Base-by-base conservation (phyloP, 1,140 invertebrate genomes). In the Chelonus insularis region DNA sequence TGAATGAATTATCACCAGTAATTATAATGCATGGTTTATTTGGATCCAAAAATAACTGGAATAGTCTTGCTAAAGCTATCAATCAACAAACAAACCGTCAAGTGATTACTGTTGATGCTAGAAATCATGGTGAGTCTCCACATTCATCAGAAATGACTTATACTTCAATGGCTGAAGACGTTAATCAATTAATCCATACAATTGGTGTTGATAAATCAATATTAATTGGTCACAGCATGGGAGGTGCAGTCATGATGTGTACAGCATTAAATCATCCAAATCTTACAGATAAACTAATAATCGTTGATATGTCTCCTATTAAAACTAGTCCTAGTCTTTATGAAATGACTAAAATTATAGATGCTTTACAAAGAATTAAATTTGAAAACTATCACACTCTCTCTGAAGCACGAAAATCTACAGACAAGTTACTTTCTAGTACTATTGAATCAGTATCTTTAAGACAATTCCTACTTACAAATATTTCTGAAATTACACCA, bases 51-150 rank as follows among this genome's bases (percentile, higher is more conserved):
- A 86, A 79, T 62, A 96, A 97, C 73, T 96, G 92, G 91, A 88
- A 89, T 47, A 85, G 85, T 39, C 72, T 96, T 14, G 88, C 89
- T 1, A 95, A 93, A 79, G 84, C 83, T 1, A 86, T 95, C 36
- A 79, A 88, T 59, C 82, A 80, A 56, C 82, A 84, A 63, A 88
- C 87, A 7, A 82, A 85, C 39, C 82, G 88, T 67, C 61, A 91
- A 85, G 86, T 96, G 0, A 86, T 94, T 36, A 82, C 88, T 0
- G 81, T 96, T 14, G 95, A 97, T 84, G 87, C 90, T 1, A 85
- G 95, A 72, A 97, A 97, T 79, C 95, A 97, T 79, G 95, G 95
- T 0, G 91, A 94, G 36, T 96, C 93, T 72, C 90, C 91, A 0
- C 94, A 95, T 69, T 80, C 86, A 1, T 64, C 77, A 6, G 82